Evolutionary conservation across 2,113 vertebrate species (phyloP).

Genomic region (Chlorodrepanis virens): DNA sequence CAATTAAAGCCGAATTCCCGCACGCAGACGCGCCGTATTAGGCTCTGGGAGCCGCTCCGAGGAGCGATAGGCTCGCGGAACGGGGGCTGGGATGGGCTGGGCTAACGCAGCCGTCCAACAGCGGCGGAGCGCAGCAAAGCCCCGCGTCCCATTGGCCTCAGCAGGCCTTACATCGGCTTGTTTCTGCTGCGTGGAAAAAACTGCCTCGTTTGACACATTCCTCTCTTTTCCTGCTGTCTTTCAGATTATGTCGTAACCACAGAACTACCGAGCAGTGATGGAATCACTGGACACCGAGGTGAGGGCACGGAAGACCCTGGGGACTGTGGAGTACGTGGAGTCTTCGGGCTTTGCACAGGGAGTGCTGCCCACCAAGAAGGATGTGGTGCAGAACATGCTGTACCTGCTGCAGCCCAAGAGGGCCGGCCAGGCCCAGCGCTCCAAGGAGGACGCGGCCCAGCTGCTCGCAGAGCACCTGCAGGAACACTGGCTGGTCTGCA

Average conservation of each 20-base stretch:
- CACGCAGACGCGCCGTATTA: background rate
- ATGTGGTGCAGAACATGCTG: constrained; percentile 71
- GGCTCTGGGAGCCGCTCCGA: background rate
- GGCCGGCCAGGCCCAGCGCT: constrained; percentile 66
- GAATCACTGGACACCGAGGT: constrained; percentile 53
- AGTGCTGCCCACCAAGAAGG: constrained; percentile 63
- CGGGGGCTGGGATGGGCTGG: background rate
- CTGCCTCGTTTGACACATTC: background rate
- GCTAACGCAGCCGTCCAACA: background rate
- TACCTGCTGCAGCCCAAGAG: constrained; percentile 67
- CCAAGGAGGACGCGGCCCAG: constrained; percentile 64
- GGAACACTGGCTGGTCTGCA: constrained; percentile 67
- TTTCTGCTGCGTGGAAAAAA: background rate
- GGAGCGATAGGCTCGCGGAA: background rate
- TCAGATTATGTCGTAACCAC: constrained; percentile 26
- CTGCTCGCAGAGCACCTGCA: constrained; percentile 64
- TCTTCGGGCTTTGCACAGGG: constrained; percentile 56
- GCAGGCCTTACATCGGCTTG: background rate
- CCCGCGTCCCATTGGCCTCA: background rate
- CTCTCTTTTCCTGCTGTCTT: background rate
- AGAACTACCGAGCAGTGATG: constrained; percentile 38
- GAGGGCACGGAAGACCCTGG: constrained; percentile 63
- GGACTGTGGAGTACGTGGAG: constrained; percentile 63
- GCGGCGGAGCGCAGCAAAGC: background rate
- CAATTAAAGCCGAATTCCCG: background rate